phyloP scores from a whole-genome alignment of 2,888 invertebrate species.

The Eumacrocentrus americanus region DNA sequence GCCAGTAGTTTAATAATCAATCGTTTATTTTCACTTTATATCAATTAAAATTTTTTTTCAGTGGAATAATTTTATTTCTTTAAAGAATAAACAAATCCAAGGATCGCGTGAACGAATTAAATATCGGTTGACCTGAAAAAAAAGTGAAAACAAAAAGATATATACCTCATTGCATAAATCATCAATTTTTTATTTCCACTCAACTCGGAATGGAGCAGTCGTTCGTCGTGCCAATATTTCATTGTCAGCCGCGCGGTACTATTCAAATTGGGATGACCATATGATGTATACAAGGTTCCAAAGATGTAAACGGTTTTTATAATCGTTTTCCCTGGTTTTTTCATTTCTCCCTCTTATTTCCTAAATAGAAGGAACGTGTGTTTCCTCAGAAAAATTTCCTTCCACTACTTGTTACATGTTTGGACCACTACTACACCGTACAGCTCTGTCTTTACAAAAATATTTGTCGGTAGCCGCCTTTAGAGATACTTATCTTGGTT shows the following conservation, averaged over 20 bases:
- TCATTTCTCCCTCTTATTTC: conserved; percentile 39
- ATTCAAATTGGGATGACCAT: conserved; percentile 38
- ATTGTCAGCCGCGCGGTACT: conserved; percentile 22
- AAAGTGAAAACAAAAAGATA: background rate
- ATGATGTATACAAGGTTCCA: too few relatives aligned
- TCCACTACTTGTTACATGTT: background rate
- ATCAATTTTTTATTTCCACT: conserved; percentile 25
- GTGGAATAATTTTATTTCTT: background rate
- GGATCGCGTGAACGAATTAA: conserved; percentile 1
- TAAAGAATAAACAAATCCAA: background rate
- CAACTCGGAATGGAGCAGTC: background rate
- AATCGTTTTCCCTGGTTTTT: conserved; percentile 51
- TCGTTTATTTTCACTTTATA: too few relatives aligned
- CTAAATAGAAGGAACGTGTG: too few relatives aligned
- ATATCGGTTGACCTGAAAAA: conserved; percentile 6
- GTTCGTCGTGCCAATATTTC: conserved; percentile 25
- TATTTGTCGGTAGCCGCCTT: conserved; percentile 17
- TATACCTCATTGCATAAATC: conserved; percentile 24
- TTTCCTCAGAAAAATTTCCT: background rate
- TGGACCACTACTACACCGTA: background rate
- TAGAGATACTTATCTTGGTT: conserved; percentile 12
- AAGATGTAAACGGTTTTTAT: conserved; percentile 42
- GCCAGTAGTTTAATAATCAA: too few relatives aligned
- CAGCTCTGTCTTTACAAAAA: background rate
- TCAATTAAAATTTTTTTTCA: too few relatives aligned